Conservation (phyloP, 1,140 invertebrate species). For the Vanessa atalanta region DNA sequence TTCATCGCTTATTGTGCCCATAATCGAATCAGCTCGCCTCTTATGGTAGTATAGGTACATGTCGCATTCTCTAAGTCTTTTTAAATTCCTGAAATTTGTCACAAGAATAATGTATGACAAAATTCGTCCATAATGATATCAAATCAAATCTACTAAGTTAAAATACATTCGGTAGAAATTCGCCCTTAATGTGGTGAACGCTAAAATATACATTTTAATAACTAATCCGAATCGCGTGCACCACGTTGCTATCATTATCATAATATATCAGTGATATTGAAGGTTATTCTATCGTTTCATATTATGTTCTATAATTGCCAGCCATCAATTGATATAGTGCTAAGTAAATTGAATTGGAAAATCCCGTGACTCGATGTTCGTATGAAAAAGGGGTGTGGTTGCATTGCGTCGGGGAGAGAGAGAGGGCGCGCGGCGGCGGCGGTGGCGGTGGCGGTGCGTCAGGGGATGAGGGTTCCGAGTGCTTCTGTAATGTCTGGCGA, state of each 20-base stretch:
- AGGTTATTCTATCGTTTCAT: slow-evolving; percentile 28
- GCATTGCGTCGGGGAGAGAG: slow-evolving; percentile 55
- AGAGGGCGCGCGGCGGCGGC: slow-evolving; percentile 45
- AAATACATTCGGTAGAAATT: slow-evolving; percentile 26
- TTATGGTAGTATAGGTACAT: slow-evolving; percentile 63
- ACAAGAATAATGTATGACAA: slow-evolving; percentile 43
- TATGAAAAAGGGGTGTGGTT: slow-evolving; percentile 76
- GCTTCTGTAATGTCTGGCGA: slow-evolving; percentile 69
- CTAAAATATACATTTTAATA: not conserved
- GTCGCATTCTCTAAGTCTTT: slow-evolving; percentile 59
- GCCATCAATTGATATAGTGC: slow-evolving; percentile 56
- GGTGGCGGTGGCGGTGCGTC: slow-evolving; percentile 35
- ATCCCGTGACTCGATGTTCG: slow-evolving; percentile 73
- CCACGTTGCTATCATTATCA: not conserved
- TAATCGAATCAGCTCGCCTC: slow-evolving; percentile 73
- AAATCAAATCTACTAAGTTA: slow-evolving; percentile 47
- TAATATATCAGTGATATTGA: slow-evolving; percentile 17
- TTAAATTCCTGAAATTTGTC: slow-evolving; percentile 24
- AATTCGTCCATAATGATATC: slow-evolving; percentile 46
- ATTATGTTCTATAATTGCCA: slow-evolving; percentile 31
- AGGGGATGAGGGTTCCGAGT: slow-evolving; percentile 63
- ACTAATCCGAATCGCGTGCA: slow-evolving; percentile 20
- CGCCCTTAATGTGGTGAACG: slow-evolving; percentile 5
- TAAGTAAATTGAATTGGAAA: slow-evolving; percentile 78
- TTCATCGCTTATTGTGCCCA: slow-evolving; percentile 74